Conservation (phyloP, 2,888 invertebrate genomes). For the Tetragonisca angustula region DNA sequence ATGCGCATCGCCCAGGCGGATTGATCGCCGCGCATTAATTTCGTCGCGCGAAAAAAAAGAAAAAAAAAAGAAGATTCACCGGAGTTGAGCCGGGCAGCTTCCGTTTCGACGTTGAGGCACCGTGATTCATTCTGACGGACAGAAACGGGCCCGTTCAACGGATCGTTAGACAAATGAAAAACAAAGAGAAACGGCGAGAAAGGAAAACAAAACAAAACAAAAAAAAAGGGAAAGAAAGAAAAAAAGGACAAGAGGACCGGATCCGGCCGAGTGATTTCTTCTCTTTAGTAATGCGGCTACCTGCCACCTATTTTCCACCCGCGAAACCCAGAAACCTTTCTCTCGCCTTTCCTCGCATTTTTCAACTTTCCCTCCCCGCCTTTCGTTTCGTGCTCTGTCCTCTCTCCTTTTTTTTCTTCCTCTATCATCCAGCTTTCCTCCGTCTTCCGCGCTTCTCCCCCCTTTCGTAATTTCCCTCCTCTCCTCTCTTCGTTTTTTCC, state of each 20-base stretch:
- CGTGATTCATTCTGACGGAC: conserved; percentile 59
- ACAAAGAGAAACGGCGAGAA: conserved; percentile 1
- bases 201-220: not conserved
- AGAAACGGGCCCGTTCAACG: conserved; percentile 46
- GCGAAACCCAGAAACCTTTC: conserved; percentile 54
- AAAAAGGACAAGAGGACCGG: conserved; percentile 14
- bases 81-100: conserved; percentile 24
- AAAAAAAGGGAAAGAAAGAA: conserved; percentile 1
- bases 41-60: conserved; percentile 13
- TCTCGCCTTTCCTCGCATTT: conserved; percentile 64
- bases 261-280: conserved; percentile 63
- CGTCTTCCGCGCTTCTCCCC: not conserved
- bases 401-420: conserved; percentile 17
- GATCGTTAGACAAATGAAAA: conserved; percentile 51
- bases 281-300: conserved; percentile 51
- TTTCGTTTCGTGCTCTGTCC: conserved; percentile 7
- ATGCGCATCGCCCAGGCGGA: conserved; percentile 15
- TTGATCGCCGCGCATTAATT: conserved; percentile 54
- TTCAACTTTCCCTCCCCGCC: conserved; percentile 58
- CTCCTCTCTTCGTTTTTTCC: not conserved
- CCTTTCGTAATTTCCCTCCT: not conserved
- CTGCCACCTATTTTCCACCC: conserved; percentile 40
- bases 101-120: conserved; percentile 60
- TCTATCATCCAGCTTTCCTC: conserved; percentile 12
- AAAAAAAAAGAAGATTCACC: conserved; percentile 35